Base-by-base conservation (phyloP, 2,888 invertebrate genomes). In the Laothoe populi region DNA sequence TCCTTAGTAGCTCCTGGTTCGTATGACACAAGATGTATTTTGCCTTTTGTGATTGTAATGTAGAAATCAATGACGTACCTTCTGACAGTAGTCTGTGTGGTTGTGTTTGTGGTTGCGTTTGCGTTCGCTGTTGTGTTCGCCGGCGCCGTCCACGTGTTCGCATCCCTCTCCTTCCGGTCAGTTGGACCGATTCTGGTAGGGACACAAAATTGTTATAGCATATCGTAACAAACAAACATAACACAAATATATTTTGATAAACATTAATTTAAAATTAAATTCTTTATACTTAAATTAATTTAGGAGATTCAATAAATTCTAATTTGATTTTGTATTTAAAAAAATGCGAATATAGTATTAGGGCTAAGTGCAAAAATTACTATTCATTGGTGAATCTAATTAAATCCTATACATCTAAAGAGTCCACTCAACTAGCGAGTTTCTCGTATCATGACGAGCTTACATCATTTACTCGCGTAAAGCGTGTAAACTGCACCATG, bases 161-260 rank as follows among this genome's bases (percentile, higher is more conserved):
- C 83, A 2, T 89, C 90, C n/a, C 84, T 75, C 24, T 89, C 88
- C 63, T 82, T 73, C 70, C 83, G 80, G 60, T 88, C 89, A 65
- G 80, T 70, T 13, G 85, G 79, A 58, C 73, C 87, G 68, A 84
- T 79, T 78, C 89, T 89, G 75, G 59, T 62, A 44, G 13, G 35
- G 7, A 24, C 16, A 1, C 35, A 0, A 60, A 0, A 26, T 44
- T 1, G 10, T 59, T 59, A 26, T 26, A 59, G 1, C 7, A 16
- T 42, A 16, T 26, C 5, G 5, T 23, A 42, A 23, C 4, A 49
- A 49, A 58, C 16, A 24, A 8, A 42, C 4, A 16, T 1, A 1
- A 19, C 7, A 10, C 1, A n/a, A n/a, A n/a, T n/a, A n/a, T n/a
- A n/a, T n/a, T n/a, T n/a, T n/a, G n/a, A n/a, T n/a, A n/a, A n/a